Percentiles rank a stretch among this genome's conserved stretches.
Evolutionary conservation across 2,797 vertebrate genomes (phyloP).

Genomic region (Hipposideros larvatus): DNA sequence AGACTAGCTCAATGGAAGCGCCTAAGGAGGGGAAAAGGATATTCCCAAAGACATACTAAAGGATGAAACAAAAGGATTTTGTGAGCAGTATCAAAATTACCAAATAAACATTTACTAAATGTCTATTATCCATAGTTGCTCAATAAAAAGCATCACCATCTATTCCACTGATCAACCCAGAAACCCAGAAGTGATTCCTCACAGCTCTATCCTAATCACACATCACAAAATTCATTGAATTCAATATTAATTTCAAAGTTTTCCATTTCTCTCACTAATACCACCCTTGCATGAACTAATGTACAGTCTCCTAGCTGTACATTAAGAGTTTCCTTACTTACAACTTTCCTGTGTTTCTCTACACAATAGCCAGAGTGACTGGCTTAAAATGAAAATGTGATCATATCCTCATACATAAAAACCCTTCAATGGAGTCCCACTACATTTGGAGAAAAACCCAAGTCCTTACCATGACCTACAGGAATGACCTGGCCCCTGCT

Average conservation of each 20-base stretch:
- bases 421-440: background rate
- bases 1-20: background rate
- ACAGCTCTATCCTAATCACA: background rate
- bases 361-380: background rate
- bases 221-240: background rate
- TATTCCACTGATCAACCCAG: background rate
- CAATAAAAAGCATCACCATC: background rate
- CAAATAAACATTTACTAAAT: conserved; percentile 8
- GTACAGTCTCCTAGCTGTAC: background rate
- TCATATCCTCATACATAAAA: background rate
- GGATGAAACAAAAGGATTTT: background rate
- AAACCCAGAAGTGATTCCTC: background rate
- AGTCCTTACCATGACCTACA: background rate
- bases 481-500: background rate
- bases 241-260: background rate
- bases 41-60: conserved; percentile 4
- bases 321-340: background rate
- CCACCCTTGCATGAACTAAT: background rate
- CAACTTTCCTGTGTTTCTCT: background rate
- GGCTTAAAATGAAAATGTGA: background rate
- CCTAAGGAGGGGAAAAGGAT: background rate
- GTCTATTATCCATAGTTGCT: background rate
- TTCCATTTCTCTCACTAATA: background rate
- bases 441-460: background rate
- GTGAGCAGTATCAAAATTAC: conserved; percentile 5